These are phyloP conservation scores for Ctenopoma multispine DNA, from an alignment of 2,797 vertebrate genomes.

Conservation along the genomic window DNA sequence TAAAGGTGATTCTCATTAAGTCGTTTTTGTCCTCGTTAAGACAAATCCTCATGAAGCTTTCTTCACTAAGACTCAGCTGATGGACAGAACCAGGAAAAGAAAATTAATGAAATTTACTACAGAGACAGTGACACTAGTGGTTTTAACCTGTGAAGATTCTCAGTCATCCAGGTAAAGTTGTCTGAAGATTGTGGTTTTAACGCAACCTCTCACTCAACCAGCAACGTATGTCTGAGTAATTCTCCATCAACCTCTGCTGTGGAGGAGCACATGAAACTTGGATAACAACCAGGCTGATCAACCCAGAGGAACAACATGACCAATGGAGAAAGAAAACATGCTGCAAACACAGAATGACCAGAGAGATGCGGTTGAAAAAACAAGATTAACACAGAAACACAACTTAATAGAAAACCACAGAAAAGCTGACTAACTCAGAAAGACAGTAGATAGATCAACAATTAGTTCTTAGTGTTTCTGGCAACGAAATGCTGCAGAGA, in stretches of 20 bases:
- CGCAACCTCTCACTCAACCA: neutral
- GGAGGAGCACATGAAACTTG: neutral
- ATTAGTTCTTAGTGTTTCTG: neutral
- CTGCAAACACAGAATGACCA: neutral
- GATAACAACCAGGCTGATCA: neutral
- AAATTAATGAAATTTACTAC: slow-evolving; percentile 28
- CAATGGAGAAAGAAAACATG: neutral
- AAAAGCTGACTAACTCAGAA: too few species aligned
- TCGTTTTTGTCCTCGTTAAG: neutral
- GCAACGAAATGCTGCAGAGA: neutral
- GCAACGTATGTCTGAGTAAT: neutral
- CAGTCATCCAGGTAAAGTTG: too few species aligned
- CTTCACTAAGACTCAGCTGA: slow-evolving; percentile 24
- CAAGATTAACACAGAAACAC: neutral
- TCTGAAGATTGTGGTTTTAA: too few species aligned
- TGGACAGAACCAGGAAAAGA: slow-evolving; percentile 3
- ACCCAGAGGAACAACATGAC: neutral
- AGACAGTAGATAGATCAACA: neutral
- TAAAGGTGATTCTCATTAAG: slow-evolving; percentile 5
- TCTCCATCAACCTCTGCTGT: neutral
- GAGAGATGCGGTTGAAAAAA: neutral
- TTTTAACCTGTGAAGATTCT: too few species aligned
- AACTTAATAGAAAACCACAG: neutral
- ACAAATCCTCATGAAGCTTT: slow-evolving; percentile 28
- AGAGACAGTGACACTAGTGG: neutral